Evolutionary conservation across 2,888 invertebrate genomes (phyloP), one percentile per base, ranked within the genome.

Genomic region (Acleris emargana): DNA sequence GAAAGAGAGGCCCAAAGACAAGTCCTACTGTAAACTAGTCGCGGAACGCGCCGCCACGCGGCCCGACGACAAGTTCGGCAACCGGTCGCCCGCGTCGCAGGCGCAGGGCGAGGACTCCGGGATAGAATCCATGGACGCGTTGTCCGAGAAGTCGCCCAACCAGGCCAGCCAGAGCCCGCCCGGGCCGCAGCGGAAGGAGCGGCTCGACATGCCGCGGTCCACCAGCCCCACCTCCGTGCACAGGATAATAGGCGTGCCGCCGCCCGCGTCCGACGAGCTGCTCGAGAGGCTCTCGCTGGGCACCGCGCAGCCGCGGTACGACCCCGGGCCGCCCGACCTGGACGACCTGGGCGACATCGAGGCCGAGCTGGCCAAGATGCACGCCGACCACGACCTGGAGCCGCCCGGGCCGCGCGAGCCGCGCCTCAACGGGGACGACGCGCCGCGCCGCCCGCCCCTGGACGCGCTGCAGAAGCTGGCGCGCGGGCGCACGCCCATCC

Each of bases 61-160:
- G 75, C 83, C 67, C n/a, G 64, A 64, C 58, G 87, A 89, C 73
- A 88, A 89, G 78, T 88, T 88, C 77, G 82, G 80, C 64, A 84
- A 81, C 71, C 78, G 90, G 59, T 94, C 94, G 18, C 93, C 93
- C 64, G 86, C 85, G 73, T 89, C 90, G 22, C 93, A 93, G 70
- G 92, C 93, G 47, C 95, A 95, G 76, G 97, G 97, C 52, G 97
- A 97, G 81, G 97, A 97, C 86, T 97, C 97, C 64, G 97, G 97
- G 17, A 97, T 97, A 64, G 97, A 97, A 84, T 97, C 97, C 45
- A 97, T 97, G 97, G 97, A 98, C 82, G 97, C 97, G 2, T 87
- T 97, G n/a, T 97, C 97, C 20, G 97, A 98, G 83, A 97, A 97
- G 82, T 97, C 96, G 70, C 96, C 96, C n/a, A 97, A 97, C 85